phyloP scores from a whole-genome alignment of 2,888 invertebrate genomes.

The Melanostoma mellinum region DNA sequence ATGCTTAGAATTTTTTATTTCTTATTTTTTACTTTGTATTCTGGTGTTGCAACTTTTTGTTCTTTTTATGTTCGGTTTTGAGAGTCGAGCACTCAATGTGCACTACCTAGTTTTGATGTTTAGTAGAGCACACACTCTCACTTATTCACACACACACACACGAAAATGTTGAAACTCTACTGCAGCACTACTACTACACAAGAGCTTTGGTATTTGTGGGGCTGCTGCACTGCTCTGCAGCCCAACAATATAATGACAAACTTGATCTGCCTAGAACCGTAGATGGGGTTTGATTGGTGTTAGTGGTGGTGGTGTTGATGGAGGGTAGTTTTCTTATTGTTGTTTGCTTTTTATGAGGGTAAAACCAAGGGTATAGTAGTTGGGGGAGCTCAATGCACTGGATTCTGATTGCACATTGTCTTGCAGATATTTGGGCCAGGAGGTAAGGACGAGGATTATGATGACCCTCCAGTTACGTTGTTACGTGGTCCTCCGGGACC shows the following conservation, averaged over 20 bases:
- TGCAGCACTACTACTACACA: constrained; percentile 41
- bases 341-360: constrained; percentile 66
- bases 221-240: constrained; percentile 39
- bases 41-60: constrained; percentile 72
- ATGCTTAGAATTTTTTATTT: constrained; percentile 49
- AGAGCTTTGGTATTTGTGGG: constrained; percentile 62
- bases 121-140: constrained; percentile 65
- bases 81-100: constrained; percentile 67
- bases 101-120: constrained; percentile 70
- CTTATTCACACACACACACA: constrained; percentile 36
- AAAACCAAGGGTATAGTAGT: constrained; percentile 40
- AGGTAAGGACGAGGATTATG: constrained; percentile 82
- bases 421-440: constrained; percentile 81
- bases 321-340: constrained; percentile 65
- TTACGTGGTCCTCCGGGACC: constrained; percentile 87
- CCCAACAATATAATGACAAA: constrained; percentile 62
- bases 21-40: constrained; percentile 56
- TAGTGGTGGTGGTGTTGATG: constrained; percentile 42
- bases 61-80: constrained; percentile 71
- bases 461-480: constrained; percentile 83
- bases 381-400: constrained; percentile 51
- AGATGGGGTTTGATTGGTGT: constrained; percentile 64
- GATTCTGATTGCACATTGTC: constrained; percentile 68
- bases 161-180: constrained; percentile 21
- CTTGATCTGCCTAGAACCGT: constrained; percentile 66